Evolutionary conservation across 2,113 vertebrate species (phyloP).

Genomic region (Mus spicilegus): DNA sequence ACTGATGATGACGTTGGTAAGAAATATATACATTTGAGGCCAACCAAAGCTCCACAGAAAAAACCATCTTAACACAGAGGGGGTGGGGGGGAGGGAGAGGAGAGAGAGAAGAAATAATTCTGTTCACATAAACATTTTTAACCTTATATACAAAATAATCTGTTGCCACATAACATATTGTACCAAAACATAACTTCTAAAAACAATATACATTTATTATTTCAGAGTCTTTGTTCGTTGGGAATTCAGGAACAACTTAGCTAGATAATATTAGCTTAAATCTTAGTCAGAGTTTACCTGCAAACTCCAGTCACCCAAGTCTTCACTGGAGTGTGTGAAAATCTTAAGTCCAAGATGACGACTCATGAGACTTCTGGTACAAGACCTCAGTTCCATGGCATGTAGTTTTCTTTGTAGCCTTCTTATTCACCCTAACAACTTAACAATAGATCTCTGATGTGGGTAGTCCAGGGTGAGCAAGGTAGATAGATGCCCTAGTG

Average conservation of each 20-base stretch:
- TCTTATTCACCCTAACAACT: neutral
- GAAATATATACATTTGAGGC: neutral
- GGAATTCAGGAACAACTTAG: neutral
- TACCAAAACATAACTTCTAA: neutral
- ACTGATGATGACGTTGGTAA: constrained; percentile 97
- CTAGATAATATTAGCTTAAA: neutral
- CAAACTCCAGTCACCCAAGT: neutral
- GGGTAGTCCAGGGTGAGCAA: neutral
- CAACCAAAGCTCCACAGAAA: neutral
- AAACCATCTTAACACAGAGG: neutral
- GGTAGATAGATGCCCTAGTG: neutral
- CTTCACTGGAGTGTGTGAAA: neutral
- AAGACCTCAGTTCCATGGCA: neutral
- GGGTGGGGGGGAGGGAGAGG: no score
- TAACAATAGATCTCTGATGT: neutral
- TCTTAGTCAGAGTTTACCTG: neutral
- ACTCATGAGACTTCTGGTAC: neutral
- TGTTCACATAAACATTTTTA: constrained; percentile 1
- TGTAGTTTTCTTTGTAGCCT: neutral
- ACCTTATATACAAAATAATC: neutral
- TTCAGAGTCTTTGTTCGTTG: neutral
- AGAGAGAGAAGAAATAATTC: constrained; percentile 49
- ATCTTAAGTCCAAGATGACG: neutral
- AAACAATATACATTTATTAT: constrained; percentile 36
- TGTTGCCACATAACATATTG: constrained; percentile 13